These are phyloP conservation scores for Chinchilla lanigera DNA, from an alignment of 2,113 vertebrate species.

Conservation along the genomic window DNA sequence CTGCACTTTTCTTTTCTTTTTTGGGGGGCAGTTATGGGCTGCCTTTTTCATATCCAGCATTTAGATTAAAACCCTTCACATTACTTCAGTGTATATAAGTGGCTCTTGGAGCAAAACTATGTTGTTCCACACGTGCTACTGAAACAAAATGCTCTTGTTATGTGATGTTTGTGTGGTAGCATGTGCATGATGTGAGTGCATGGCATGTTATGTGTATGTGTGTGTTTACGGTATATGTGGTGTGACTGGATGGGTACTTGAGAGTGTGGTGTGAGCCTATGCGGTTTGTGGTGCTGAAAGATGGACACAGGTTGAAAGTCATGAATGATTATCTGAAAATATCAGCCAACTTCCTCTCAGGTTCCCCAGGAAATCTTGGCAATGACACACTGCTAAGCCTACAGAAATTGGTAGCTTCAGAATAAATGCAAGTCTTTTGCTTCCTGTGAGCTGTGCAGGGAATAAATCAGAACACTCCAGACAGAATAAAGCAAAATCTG, in stretches of 20 bases:
- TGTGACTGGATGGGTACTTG: background rate
- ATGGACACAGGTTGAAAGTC: background rate
- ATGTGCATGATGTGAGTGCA: background rate
- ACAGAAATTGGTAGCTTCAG: background rate
- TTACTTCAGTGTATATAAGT: background rate
- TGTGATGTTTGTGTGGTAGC: background rate
- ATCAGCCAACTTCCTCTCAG: background rate
- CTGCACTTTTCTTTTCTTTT: background rate
- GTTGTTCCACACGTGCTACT: background rate
- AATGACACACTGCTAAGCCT: background rate
- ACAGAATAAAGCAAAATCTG: background rate
- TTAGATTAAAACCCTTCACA: slow-evolving; percentile 29
- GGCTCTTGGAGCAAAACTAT: background rate
- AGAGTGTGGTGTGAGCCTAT: background rate
- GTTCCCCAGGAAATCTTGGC: background rate
- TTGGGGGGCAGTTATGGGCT: background rate
- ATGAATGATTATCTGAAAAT: slow-evolving; percentile 25
- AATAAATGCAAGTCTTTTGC: background rate
- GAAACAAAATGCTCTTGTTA: background rate
- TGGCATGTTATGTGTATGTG: background rate
- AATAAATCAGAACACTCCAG: background rate
- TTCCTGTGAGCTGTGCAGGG: background rate
- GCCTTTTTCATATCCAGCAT: background rate
- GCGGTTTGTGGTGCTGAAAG: background rate
- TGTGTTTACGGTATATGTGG: too few relatives aligned